Evolutionary conservation across 35 echinoderm and acorn worm genomes (phyloP).

Genomic region (Anneissia japonica): DNA sequence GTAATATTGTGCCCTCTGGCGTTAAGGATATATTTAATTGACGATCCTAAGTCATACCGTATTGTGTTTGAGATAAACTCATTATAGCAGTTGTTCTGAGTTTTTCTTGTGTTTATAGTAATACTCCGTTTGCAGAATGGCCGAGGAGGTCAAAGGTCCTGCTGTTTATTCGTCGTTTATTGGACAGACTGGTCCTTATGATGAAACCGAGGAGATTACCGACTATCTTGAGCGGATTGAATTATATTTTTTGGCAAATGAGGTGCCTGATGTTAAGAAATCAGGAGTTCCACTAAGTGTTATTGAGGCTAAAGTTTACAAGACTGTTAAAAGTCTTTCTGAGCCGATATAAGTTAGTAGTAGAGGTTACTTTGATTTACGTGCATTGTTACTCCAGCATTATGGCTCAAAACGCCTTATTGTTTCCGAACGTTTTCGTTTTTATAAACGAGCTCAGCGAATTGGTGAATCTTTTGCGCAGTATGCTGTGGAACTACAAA

Average conservation of each 20-base stretch:
- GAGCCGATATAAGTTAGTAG: not conserved
- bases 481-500: constrained; percentile 15
- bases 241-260: not conserved
- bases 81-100: too few relatives aligned
- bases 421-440: constrained; percentile 8
- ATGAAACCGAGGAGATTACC: not conserved
- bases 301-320: not conserved
- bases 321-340: not conserved
- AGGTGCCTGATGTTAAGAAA: not conserved
- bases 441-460: constrained; percentile 14
- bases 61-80: too few relatives aligned
- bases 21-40: too few relatives aligned
- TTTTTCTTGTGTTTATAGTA: too few relatives aligned
- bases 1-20: too few relatives aligned
- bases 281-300: not conserved
- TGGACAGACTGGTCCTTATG: not conserved
- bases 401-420: not conserved
- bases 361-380: not conserved
- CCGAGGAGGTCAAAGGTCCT: too few relatives aligned
- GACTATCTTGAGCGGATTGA: not conserved
- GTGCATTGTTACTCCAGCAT: not conserved
- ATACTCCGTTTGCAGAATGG: too few relatives aligned
- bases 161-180: too few relatives aligned
- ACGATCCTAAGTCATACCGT: too few relatives aligned
- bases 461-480: not conserved